A percentile compares a stretch with the other conserved stretches of the same genome.
phyloP scores from a whole-genome alignment of 2,888 invertebrate species.

The Callosobruchus maculatus region DNA sequence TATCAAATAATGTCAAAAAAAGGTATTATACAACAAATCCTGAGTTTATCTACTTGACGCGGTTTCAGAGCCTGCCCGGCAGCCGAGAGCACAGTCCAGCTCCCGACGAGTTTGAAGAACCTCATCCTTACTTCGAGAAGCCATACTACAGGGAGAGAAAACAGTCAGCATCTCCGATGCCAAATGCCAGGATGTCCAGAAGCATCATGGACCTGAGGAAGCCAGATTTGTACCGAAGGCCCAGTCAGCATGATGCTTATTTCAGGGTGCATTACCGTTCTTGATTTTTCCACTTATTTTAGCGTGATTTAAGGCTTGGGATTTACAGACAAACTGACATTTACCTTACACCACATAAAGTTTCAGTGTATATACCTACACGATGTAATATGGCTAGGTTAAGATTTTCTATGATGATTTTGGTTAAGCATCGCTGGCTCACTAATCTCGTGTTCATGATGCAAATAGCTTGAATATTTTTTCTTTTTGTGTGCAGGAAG shows the following conservation, averaged over 20 bases:
- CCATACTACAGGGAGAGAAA: slow-evolving; percentile 21
- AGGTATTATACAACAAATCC: neutral
- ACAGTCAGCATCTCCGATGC: slow-evolving; percentile 14
- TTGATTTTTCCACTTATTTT: slow-evolving; percentile 4
- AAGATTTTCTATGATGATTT: neutral
- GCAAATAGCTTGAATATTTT: too few species aligned
- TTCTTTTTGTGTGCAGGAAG: too few species aligned
- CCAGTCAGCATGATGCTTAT: slow-evolving; percentile 36
- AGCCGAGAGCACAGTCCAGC: slow-evolving; percentile 53
- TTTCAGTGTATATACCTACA: too few species aligned
- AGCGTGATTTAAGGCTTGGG: slow-evolving; percentile 32
- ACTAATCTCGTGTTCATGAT: too few species aligned
- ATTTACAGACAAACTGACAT: slow-evolving; percentile 18
- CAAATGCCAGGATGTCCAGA: slow-evolving; percentile 13
- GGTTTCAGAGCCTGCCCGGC: slow-evolving; percentile 53
- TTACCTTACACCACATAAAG: too few species aligned
- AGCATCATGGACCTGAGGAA: slow-evolving; percentile 52
- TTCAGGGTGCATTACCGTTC: slow-evolving; percentile 40
- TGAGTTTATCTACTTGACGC: too few species aligned
- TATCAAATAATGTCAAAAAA: too few species aligned
- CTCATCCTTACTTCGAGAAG: slow-evolving; percentile 27
- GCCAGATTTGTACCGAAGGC: slow-evolving; percentile 43
- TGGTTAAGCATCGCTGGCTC: too few species aligned
- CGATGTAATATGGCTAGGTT: too few species aligned
- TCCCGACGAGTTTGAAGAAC: slow-evolving; percentile 41